Evolutionary conservation across 1,140 invertebrate species (phyloP).

Genomic region (Rhizoglyphus robini): DNA sequence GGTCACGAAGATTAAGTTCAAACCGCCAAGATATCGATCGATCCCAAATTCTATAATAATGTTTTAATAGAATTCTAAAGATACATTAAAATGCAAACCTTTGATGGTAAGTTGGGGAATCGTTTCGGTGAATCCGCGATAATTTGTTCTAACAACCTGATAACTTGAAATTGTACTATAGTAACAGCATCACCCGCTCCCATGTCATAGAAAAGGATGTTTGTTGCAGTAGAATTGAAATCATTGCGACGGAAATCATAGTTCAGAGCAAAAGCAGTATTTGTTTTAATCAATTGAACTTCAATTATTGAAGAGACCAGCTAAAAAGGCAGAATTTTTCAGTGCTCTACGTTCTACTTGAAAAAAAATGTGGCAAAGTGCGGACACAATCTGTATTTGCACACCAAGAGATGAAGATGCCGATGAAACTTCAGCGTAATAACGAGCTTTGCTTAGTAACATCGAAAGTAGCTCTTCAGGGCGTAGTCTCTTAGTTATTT

Average conservation of each 20-base stretch:
- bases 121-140: slow-evolving; percentile 60
- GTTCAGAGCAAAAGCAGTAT: slow-evolving; percentile 88
- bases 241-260: slow-evolving; percentile 90
- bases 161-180: slow-evolving; percentile 82
- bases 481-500: slow-evolving; percentile 62
- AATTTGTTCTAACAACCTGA: slow-evolving; percentile 76
- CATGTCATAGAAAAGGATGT: slow-evolving; percentile 96
- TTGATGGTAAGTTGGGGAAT: slow-evolving; percentile 81
- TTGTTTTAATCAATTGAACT: slow-evolving; percentile 86
- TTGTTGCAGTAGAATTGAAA: slow-evolving; percentile 75
- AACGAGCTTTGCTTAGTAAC: slow-evolving; percentile 67
- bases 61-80: slow-evolving; percentile 36
- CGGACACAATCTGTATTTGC: slow-evolving; percentile 59
- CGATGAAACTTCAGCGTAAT: slow-evolving; percentile 54
- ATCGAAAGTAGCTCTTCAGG: slow-evolving; percentile 85
- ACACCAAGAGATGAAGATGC: neutral
- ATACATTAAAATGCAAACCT: slow-evolving; percentile 61
- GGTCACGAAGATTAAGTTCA: slow-evolving; percentile 69
- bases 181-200: slow-evolving; percentile 81
- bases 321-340: slow-evolving; percentile 68
- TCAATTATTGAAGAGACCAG: slow-evolving; percentile 74
- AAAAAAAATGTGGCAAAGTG: slow-evolving; percentile 88
- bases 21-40: slow-evolving; percentile 79
- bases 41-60: slow-evolving; percentile 28
- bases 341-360: slow-evolving; percentile 81